These are phyloP conservation scores for Peromyscus nudipes DNA, from an alignment of 2,797 vertebrate species.

Conservation along the genomic window DNA sequence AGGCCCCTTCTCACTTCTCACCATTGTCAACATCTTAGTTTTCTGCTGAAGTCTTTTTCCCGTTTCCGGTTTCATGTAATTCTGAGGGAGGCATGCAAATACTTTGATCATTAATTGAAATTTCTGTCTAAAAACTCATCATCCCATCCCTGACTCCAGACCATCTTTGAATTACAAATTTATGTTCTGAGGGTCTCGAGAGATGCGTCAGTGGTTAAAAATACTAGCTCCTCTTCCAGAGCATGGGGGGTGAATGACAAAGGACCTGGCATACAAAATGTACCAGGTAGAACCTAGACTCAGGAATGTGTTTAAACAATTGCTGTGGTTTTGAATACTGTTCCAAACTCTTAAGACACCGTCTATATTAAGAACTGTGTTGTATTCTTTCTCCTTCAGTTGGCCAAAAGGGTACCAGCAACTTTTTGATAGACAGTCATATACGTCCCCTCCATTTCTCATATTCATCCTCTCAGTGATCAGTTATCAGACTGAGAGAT, in stretches of 20 bases:
- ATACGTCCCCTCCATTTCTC: background rate
- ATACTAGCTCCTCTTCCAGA: background rate
- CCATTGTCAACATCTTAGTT: background rate
- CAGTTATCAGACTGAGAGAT: no score
- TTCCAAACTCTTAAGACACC: background rate
- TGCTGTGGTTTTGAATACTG: background rate
- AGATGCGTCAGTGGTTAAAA: background rate
- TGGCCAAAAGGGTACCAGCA: background rate
- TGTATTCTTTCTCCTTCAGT: background rate
- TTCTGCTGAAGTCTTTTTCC: background rate
- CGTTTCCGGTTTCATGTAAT: background rate
- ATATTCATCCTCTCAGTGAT: background rate
- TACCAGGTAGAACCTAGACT: background rate
- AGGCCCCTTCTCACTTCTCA: background rate
- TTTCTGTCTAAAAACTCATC: background rate
- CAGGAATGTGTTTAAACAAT: background rate
- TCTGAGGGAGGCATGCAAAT: background rate
- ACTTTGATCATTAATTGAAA: background rate
- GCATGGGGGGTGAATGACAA: background rate
- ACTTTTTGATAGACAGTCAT: background rate
- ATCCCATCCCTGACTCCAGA: background rate
- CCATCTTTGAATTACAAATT: background rate
- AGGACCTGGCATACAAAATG: background rate
- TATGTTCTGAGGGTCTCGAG: background rate
- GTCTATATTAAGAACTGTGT: background rate